Evolutionary conservation across 2,888 invertebrate genomes (phyloP), one percentile per base, ranked within the genome.

Genomic region (Artemia sinica): DNA sequence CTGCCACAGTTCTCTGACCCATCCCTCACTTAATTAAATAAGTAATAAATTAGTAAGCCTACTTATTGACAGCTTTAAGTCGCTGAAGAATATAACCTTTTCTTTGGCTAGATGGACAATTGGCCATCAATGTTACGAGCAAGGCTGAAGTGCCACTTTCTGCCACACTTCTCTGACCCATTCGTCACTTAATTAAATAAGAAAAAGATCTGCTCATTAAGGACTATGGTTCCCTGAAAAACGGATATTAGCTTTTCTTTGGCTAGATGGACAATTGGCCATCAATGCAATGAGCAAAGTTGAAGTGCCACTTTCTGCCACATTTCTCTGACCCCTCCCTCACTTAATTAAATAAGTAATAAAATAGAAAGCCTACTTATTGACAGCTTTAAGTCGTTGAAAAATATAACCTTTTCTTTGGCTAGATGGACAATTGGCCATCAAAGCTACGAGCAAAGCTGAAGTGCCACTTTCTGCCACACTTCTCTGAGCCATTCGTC

Each of bases 331-430:
- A 8, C 58, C 58, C 58, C 8, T 14, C 10, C 10, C 58, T 28
- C 41, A 28, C 28, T 41, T n/a, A 18, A 67, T 48, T 8, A 67
- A 8, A 10, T 0, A 50, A 13, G 2, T 2, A 49, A 28, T 5
- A 51, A 67, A 28, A 10, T 51, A 11, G 11, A 1, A 2, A 1
- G 41, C 70, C 68, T 68, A 75, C 75, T 82, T 80, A 73, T 87
- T 85, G 0, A 89, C 79, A 67, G 89, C 80, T 92, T 92, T 92
- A 28, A 89, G 85, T 77, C 92, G 90, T 69, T 84, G 82, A 72
- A 88, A 81, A 4, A 86, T 87, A 13, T 83, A 82, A 65, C 85
- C 84, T 71, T 84, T 84, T 74, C 86, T n/a, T 14, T 18, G 8
- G 18, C 58, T 58, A 7, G 58, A 58, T 14, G 14, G 8, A 10